phyloP scores from a whole-genome alignment of 1,140 invertebrate genomes.

The Bicyclus anynana region DNA sequence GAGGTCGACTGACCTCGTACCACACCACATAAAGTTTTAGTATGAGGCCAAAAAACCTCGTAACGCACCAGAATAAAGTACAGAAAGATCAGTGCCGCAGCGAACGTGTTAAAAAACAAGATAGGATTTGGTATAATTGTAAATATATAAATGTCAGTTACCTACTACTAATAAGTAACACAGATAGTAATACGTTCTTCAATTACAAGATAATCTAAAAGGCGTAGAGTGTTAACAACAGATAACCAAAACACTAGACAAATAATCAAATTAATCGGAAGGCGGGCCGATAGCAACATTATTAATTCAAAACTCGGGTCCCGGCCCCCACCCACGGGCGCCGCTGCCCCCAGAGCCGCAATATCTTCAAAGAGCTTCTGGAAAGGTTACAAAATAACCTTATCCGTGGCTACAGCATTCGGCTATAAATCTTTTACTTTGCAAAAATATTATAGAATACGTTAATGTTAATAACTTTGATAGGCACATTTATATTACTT shows the following conservation, averaged over 20 bases:
- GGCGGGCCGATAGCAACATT: conserved; percentile 70
- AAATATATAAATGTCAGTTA: too few species aligned
- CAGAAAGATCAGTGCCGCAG: too few species aligned
- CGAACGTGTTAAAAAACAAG: too few species aligned
- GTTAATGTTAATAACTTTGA: not conserved
- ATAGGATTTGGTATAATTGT: too few species aligned
- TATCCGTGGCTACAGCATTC: conserved; percentile 16
- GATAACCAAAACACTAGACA: conserved; percentile 43
- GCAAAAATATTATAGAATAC: conserved; percentile 1
- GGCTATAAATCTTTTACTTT: conserved; percentile 20
- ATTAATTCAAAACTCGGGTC: conserved; percentile 63
- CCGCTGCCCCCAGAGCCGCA: conserved; percentile 34
- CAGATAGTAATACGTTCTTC: too few species aligned
- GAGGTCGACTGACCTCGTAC: too few species aligned
- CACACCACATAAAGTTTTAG: too few species aligned
- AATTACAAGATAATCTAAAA: conserved; percentile 5
- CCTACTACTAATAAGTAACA: too few species aligned
- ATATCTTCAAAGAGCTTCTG: conserved; percentile 38
- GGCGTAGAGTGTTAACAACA: conserved; percentile 17
- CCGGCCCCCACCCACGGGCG: conserved; percentile 25
- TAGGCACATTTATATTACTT: not conserved
- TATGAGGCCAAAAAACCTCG: too few species aligned
- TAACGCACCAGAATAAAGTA: too few species aligned
- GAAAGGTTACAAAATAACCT: conserved; percentile 36
- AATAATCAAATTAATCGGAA: conserved; percentile 74